Evolutionary conservation across 30 jellyfish, hydroid and myxozoan genomes (phyloP), one percentile per base, ranked within the genome.

Genomic region (Aurelia coerulea): DNA sequence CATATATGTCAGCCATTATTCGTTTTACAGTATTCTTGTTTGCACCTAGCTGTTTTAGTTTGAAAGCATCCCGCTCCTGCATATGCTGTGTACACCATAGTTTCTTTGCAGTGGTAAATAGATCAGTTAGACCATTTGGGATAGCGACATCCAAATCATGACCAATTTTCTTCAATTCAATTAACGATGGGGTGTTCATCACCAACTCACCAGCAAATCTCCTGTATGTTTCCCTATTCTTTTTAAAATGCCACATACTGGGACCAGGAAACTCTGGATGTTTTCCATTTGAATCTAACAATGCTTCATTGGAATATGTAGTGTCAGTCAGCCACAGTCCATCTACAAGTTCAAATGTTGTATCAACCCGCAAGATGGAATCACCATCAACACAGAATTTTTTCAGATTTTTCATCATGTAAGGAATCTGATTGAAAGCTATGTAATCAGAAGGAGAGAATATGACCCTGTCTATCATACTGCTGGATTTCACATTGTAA

Each of bases 221-320:
- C 33, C 89, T 15, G 56, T 78, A 78, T 1, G 64, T 78, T 31
- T 42, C 74, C 46, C 51, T 56, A 29, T 78, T 68, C 56, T 78
- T 78, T 16, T 68, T 29, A 64, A 78, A 78, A 63, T 78, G 89
- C 74, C 49, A 42, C 89, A 78, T 78, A 12, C 19, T 59, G 23
- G 89, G 80, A 54, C 80, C 89, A 59, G 89, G 89, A 59, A 78
- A 62, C 80, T 78, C 89, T 23, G 89, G 89, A 60, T 78, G 82
- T 35, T 78, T 62, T 18, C 35, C 41, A 60, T 4, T 60, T 78
- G 46, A 82, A 58, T 33, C 65, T n/a, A 78, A 17, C 23, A 78
- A 31, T 56, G 89, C 53, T 58, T 16, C 39, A 64, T 78, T 78
- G 33, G 79, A 32, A 82, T 73, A 73, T 17, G 33, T 73, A 3